These are phyloP conservation scores for Palythoa heliodiscus DNA, from an alignment of 92 coral and sea anemone species.

Conservation along the genomic window DNA sequence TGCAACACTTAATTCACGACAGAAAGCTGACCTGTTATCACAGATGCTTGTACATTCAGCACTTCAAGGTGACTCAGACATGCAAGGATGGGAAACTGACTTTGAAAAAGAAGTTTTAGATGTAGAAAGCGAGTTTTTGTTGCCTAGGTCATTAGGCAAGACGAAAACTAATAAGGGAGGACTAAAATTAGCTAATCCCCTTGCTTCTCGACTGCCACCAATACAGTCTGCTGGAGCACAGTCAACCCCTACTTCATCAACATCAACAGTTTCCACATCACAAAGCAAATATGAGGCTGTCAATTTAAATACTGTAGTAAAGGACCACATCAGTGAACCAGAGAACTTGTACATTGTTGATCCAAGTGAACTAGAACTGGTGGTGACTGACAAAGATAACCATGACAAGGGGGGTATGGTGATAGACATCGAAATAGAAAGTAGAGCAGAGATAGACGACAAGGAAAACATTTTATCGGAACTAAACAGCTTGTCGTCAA, in stretches of 20 bases:
- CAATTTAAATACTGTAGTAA: conserved; percentile 26
- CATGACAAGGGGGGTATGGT: conserved; percentile 5
- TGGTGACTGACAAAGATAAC: background rate
- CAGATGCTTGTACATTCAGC: conserved; percentile 83
- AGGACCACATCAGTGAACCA: background rate
- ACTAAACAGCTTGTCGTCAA: background rate
- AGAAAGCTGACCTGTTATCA: conserved; percentile 89
- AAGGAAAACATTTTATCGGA: background rate
- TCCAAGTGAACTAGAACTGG: conserved; percentile 13
- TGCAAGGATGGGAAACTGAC: conserved; percentile 70
- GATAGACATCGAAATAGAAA: background rate
- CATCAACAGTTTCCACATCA: conserved; percentile 4
- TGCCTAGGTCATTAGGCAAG: conserved; percentile 26
- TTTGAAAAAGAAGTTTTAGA: conserved; percentile 13
- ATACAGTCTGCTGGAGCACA: conserved; percentile 87
- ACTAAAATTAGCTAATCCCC: conserved; percentile 62
- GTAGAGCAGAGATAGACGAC: background rate
- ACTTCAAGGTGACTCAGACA: conserved; percentile 74
- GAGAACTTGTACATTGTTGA: background rate
- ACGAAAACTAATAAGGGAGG: conserved; percentile 61
- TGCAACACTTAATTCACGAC: conserved; percentile 64
- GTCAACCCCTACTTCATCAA: conserved; percentile 40
- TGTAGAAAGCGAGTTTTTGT: conserved; percentile 44
- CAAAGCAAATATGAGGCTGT: conserved; percentile 21
- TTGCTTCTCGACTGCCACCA: conserved; percentile 81